These are phyloP conservation scores for Cotesia typhae DNA, from an alignment of 1,140 invertebrate genomes.

Conservation along the genomic window DNA sequence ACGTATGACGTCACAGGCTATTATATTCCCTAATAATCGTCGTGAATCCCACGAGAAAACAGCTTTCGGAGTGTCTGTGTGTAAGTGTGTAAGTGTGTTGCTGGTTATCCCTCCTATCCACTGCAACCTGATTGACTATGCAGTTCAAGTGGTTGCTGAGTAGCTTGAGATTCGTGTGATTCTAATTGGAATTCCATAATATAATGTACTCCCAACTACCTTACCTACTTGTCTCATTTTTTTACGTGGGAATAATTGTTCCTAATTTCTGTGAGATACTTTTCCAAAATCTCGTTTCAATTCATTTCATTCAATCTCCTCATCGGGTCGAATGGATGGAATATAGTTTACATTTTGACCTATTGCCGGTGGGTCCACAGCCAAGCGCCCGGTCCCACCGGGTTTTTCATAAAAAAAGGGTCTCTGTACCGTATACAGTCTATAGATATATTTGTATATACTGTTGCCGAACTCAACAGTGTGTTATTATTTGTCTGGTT, in stretches of 20 bases:
- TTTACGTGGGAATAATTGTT: slow-evolving; percentile 5
- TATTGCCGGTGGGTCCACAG: neutral
- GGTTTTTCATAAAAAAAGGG: slow-evolving; percentile 25
- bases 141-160: neutral
- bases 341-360: slow-evolving; percentile 3
- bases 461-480: too few species aligned
- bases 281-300: slow-evolving; percentile 12
- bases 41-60: slow-evolving; percentile 19
- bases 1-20: slow-evolving; percentile 49
- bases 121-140: neutral
- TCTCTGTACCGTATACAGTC: slow-evolving; percentile 6
- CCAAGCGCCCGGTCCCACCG: too few species aligned
- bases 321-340: neutral
- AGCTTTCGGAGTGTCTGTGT: neutral
- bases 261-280: slow-evolving; percentile 9
- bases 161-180: slow-evolving; percentile 7
- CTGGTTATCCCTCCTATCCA: slow-evolving; percentile 14
- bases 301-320: neutral
- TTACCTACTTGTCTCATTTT: neutral
- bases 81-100: neutral
- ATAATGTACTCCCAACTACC: neutral
- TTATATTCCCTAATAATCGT: slow-evolving; percentile 29
- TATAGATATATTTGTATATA: neutral
- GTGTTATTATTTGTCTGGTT: too few species aligned
- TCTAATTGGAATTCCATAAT: slow-evolving; percentile 3